Percentiles rank a stretch among this genome's conserved stretches.
Conservation (phyloP, 1,140 invertebrate species). For the Scaptomyza graminum region DNA sequence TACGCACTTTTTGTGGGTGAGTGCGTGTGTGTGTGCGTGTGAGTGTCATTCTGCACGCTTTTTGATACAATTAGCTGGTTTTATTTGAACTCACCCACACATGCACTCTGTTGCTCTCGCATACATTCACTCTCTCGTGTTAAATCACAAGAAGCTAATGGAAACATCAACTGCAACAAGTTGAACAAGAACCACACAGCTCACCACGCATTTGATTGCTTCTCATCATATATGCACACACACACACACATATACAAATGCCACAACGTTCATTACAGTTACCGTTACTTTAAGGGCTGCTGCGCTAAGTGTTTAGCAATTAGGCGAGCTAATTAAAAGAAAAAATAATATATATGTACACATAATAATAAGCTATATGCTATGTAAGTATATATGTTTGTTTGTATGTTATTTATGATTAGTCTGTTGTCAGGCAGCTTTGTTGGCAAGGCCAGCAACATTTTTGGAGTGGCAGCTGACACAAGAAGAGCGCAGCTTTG, state of each 20-base stretch:
- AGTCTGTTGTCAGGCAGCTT: neutral
- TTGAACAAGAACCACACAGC: conserved; percentile 3
- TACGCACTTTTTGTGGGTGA: neutral
- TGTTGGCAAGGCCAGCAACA: neutral
- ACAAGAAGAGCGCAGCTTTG: neutral
- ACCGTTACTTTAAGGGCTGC: too few species aligned
- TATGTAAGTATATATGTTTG: too few species aligned
- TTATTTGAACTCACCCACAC: conserved; percentile 34
- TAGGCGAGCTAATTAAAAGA: too few species aligned
- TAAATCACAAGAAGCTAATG: too few species aligned
- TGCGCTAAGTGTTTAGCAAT: too few species aligned
- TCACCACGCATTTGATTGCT: conserved; percentile 21
- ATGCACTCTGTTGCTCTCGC: neutral
- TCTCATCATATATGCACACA: neutral
- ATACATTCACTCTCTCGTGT: neutral
- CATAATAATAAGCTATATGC: too few species aligned
- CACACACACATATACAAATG: neutral
- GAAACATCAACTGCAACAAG: conserved; percentile 35
- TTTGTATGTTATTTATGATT: neutral
- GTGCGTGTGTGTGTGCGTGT: neutral
- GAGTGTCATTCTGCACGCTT: neutral
- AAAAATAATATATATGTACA: too few species aligned
- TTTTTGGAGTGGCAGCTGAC: neutral
- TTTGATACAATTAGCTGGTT: conserved; percentile 13
- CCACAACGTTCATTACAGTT: neutral